phyloP scores from a whole-genome alignment of 2,113 vertebrate genomes.

The Nibea coibor region DNA sequence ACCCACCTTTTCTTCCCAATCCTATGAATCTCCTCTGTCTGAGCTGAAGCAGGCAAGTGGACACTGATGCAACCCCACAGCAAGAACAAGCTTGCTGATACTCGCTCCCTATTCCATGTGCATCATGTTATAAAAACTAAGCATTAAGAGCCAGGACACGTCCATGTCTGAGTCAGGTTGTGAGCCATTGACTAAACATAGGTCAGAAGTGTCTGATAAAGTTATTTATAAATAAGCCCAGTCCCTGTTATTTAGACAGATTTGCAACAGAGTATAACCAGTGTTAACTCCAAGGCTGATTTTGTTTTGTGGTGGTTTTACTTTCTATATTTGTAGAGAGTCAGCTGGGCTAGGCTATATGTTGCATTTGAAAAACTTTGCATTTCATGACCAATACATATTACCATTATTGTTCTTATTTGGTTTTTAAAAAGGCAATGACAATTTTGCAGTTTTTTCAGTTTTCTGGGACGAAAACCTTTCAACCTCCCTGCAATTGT shows the following conservation, averaged over 20 bases:
- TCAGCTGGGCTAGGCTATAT: neutral
- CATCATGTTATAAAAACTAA: neutral
- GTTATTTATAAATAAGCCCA: neutral
- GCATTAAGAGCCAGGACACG: neutral
- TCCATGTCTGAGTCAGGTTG: neutral
- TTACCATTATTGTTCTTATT: no score
- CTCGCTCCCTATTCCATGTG: neutral
- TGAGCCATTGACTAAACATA: neutral
- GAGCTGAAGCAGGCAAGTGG: slow-evolving; percentile 24
- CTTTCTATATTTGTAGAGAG: neutral
- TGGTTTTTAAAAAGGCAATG: no score
- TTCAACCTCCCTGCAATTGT: no score
- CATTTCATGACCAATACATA: no score
- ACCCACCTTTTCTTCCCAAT: neutral
- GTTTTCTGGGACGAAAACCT: no score
- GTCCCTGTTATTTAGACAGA: neutral
- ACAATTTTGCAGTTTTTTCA: no score
- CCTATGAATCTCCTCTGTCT: neutral
- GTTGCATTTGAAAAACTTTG: neutral
- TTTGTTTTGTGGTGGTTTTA: neutral
- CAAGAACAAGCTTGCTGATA: slow-evolving; percentile 11
- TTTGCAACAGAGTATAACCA: neutral
- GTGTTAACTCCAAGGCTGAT: neutral
- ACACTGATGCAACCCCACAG: slow-evolving; percentile 50
- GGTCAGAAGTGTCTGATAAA: neutral